A percentile compares a stretch with the other conserved stretches of the same genome.
phyloP scores from a whole-genome alignment of 1,140 invertebrate species.

The Cydia fagiglandana region DNA sequence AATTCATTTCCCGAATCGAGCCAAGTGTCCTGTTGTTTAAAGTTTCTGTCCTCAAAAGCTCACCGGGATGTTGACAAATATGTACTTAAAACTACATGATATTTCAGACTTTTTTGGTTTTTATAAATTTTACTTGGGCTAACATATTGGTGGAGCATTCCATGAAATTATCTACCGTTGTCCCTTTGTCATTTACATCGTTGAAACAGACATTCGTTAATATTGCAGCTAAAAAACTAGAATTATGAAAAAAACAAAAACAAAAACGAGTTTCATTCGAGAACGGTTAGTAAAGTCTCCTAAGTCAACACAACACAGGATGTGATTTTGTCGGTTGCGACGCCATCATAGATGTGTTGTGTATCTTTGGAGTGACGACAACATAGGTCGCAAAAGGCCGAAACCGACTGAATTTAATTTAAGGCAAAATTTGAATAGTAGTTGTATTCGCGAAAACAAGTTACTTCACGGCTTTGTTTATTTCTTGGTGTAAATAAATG shows the following conservation, averaged over 20 bases:
- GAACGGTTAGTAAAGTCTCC: slow-evolving; percentile 37
- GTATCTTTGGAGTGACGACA: slow-evolving; percentile 13
- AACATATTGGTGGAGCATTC: too few relatives aligned
- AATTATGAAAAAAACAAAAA: neutral
- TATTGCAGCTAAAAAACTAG: too few relatives aligned
- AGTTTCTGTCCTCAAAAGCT: too few relatives aligned
- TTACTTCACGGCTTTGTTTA: neutral
- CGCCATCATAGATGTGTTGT: slow-evolving; percentile 44
- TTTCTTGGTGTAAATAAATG: neutral
- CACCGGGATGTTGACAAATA: too few relatives aligned
- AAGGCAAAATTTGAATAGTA: neutral
- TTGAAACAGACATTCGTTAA: too few relatives aligned
- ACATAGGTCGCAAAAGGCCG: neutral
- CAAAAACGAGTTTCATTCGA: slow-evolving; percentile 28
- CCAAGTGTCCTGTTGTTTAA: too few relatives aligned
- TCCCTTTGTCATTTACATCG: too few relatives aligned
- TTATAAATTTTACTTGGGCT: too few relatives aligned
- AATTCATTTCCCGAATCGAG: too few relatives aligned
- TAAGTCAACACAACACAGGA: slow-evolving; percentile 59
- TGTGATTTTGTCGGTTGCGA: slow-evolving; percentile 52
- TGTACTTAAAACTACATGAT: too few relatives aligned
- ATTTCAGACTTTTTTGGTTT: too few relatives aligned
- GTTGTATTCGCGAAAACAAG: neutral
- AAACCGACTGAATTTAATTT: slow-evolving; percentile 3
- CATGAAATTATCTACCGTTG: too few relatives aligned